Base-by-base conservation (phyloP, 2,797 vertebrate genomes). In the Halcyon chelicuti region DNA sequence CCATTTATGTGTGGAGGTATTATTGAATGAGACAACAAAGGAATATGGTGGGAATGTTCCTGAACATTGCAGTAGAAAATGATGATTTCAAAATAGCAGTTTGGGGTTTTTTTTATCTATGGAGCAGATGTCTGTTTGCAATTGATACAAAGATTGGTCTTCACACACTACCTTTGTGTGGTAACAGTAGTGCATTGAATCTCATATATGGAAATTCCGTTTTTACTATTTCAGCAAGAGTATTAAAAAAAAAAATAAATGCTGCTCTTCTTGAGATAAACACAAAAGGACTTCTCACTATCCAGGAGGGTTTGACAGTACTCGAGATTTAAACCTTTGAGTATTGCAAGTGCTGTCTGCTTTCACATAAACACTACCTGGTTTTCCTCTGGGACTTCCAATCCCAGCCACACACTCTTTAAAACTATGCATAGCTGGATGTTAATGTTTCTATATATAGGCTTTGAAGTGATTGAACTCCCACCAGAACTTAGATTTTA, bases 401-500 rank as follows among this genome's bases (percentile, higher is more conserved):
- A 82, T 93, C 42, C 62, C 80, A 95, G 86, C 47, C 81, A 83
- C 89, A 73, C 25, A 2, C 67, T 88, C 74, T 83, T 91, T 93
- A 92, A 93, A 97, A 91, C 92, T 78, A 68, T 86, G 66, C 94
- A 70, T 90, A 88, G 82, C 90, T 95, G 78, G 94, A 97, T 96
- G 91, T 78, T 96, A 94, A 83, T 86, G 88, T 92, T 96, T 71
- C 95, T 95, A 51, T 85, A 81, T 96, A 72, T 88, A 92, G 92
- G 84, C 97, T 97, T 97, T 96, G 94, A 97, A 96, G 96, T 96
- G 90, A 96, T 89, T 96, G 93, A 96, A 88, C 93, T 94, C 95
- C 91, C 92, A 87, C 61, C 62, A 92, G 94, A 97, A 95, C 68
- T 94, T 92, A 92, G 95, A 93, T 97, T 96, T 97, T 97, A 97